phyloP scores from a whole-genome alignment of 2,888 invertebrate species.

The Epirrhoe alternata region DNA sequence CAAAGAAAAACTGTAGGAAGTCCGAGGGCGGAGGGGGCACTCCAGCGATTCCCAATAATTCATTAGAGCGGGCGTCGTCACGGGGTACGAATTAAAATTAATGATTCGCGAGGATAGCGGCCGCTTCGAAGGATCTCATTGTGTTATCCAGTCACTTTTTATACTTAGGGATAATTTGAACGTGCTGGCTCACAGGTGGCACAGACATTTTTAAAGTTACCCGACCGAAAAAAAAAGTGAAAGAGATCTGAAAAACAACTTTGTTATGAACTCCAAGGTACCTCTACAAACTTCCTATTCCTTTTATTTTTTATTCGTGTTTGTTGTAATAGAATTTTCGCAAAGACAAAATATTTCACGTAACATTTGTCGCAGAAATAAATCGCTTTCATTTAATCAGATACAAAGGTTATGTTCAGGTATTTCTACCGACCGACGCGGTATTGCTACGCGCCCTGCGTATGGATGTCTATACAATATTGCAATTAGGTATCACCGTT shows the following conservation, averaged over 20 bases:
- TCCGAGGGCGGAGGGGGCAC: constrained; percentile 65
- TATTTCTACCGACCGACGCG: constrained; percentile 40
- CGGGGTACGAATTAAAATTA: constrained; percentile 84
- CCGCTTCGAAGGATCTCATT: constrained; percentile 72
- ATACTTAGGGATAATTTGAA: constrained; percentile 74
- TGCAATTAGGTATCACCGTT: constrained; percentile 63
- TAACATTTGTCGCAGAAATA: constrained; percentile 16
- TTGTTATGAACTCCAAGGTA: constrained; percentile 1
- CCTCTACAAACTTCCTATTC: not conserved
- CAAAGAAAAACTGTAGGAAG: constrained; percentile 77
- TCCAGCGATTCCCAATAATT: constrained; percentile 83
- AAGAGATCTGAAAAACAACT: constrained; percentile 51
- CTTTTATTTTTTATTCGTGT: not conserved
- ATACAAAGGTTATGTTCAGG: constrained; percentile 29
- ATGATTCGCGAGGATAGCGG: constrained; percentile 80
- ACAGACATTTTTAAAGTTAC: constrained; percentile 67
- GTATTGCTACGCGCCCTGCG: constrained; percentile 33
- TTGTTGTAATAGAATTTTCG: not conserved
- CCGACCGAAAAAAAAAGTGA: too few relatives aligned
- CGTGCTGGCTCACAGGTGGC: constrained; percentile 73
- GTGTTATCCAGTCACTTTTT: constrained; percentile 79
- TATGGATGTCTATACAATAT: constrained; percentile 48
- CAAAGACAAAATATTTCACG: not conserved
- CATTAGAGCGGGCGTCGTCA: constrained; percentile 81
- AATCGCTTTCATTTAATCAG: constrained; percentile 35